Base-by-base conservation (phyloP, 2,113 vertebrate genomes). In the Eulemur rufifrons region DNA sequence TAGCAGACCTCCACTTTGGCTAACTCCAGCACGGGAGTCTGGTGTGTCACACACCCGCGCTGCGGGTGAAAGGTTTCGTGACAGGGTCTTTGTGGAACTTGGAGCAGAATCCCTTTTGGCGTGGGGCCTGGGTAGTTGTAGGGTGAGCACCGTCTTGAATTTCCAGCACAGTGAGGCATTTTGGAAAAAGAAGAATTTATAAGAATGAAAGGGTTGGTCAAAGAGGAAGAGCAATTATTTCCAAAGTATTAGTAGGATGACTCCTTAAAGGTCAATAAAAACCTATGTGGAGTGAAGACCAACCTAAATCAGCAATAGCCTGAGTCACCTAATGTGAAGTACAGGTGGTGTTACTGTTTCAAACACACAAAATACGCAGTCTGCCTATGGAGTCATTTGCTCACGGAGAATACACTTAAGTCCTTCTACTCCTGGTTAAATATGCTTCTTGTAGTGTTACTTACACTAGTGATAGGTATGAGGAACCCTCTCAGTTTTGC, bases 341-440 rank as follows among this genome's bases (percentile, higher is more conserved):
- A 52, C 34, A 82, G 68, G n/a, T 12, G 0, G 13, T 15, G 11
- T 4, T 32, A 1, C 18, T 52, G 39, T 80, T n/a, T 56, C 3
- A 29, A 32, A 85, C 39, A 25, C 59, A 66, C 0, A 25, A 6
- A n/a, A 10, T 39, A 11, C 6, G 47, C 12, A 9, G 14, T 63
- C 1, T 45, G 66, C n/a, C 32, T 1, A 0, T 14, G 14, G 64
- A 14, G 47, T 86, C 39, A n/a, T 4, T n/a, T 18, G 12, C 37
- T n/a, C 15, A 8, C 34, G 15, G 9, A 50, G 21, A 13, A 3
- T 14, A 2, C 0, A 0, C 7, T 1, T 3, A 21, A 42, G 32
- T 52, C 39, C 82, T 23, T 8, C 1, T 42, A 50, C 8, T 18
- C 39, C 32, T 14, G 45, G 32, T 59, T 32, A 34, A 18, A 45